These are phyloP conservation scores for Prosapia bicincta DNA, from an alignment of 2,888 invertebrate genomes.

Conservation along the genomic window DNA sequence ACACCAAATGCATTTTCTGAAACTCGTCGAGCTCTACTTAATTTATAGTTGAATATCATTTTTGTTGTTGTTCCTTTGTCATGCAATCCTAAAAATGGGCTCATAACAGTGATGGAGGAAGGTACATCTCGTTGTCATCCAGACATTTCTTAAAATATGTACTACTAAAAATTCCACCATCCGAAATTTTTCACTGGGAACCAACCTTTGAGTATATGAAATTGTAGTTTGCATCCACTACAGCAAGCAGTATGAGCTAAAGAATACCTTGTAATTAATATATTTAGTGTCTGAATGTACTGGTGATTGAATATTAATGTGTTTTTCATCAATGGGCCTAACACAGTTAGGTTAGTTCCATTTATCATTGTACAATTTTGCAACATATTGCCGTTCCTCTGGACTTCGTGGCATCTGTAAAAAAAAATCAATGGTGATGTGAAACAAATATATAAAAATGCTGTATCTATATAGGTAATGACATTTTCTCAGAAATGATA, in stretches of 20 bases:
- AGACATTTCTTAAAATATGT: constrained; percentile 23
- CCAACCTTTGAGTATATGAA: constrained; percentile 41
- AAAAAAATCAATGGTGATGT: not conserved
- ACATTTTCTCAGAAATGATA: not conserved
- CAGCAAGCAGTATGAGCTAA: constrained; percentile 39
- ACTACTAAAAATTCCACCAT: constrained; percentile 36
- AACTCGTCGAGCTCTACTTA: constrained; percentile 35
- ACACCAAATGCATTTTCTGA: constrained; percentile 38
- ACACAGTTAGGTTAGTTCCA: constrained; percentile 42
- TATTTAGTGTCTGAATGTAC: constrained; percentile 39
- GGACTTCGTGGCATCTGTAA: constrained; percentile 30
- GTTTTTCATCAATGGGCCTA: constrained; percentile 39
- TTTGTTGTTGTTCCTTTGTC: constrained; percentile 16
- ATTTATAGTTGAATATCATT: constrained; percentile 35
- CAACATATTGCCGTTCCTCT: constrained; percentile 38
- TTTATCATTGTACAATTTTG: constrained; percentile 35
- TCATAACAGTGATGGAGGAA: constrained; percentile 31
- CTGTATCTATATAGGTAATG: not conserved
- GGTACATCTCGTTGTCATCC: constrained; percentile 20
- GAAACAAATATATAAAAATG: not conserved
- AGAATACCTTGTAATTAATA: constrained; percentile 40
- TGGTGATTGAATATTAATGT: constrained; percentile 36
- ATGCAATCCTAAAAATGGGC: constrained; percentile 28
- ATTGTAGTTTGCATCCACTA: constrained; percentile 39
- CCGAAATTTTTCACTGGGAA: constrained; percentile 39